phyloP scores from a whole-genome alignment of 2,797 vertebrate species.

The Falco berigora region DNA sequence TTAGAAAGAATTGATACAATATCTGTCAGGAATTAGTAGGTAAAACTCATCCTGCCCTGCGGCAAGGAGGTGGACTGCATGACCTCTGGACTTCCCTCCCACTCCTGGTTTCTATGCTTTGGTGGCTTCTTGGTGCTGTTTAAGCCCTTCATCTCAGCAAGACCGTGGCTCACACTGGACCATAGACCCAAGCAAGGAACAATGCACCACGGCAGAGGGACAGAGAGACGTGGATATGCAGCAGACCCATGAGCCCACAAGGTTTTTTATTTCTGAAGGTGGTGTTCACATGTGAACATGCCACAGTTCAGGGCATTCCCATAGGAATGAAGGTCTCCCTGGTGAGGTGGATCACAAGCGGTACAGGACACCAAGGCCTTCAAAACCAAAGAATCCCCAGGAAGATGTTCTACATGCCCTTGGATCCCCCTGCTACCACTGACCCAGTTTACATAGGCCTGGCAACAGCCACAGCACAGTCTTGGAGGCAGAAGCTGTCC shows the following conservation, averaged over 20 bases:
- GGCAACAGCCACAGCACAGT: background rate
- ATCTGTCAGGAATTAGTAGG: background rate
- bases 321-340: background rate
- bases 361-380: background rate
- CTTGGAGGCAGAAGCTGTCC: background rate
- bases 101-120: background rate
- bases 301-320: background rate
- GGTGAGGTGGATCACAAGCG: accelerated
- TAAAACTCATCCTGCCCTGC: background rate
- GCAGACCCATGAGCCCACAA: background rate
- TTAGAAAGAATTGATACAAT: background rate
- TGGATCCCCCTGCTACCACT: accelerated
- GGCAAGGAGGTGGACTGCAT: background rate
- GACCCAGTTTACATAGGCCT: background rate
- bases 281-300: background rate
- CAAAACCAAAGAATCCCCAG: background rate
- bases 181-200: background rate
- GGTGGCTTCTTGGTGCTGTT: background rate
- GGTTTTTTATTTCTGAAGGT: background rate
- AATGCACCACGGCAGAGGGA: background rate
- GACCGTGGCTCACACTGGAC: accelerated
- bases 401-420: background rate
- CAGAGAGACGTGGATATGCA: accelerated
- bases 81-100: background rate
- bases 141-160: background rate